Evolutionary conservation across 1,140 invertebrate genomes (phyloP).

Genomic region (Alviniconcha marisindica): DNA sequence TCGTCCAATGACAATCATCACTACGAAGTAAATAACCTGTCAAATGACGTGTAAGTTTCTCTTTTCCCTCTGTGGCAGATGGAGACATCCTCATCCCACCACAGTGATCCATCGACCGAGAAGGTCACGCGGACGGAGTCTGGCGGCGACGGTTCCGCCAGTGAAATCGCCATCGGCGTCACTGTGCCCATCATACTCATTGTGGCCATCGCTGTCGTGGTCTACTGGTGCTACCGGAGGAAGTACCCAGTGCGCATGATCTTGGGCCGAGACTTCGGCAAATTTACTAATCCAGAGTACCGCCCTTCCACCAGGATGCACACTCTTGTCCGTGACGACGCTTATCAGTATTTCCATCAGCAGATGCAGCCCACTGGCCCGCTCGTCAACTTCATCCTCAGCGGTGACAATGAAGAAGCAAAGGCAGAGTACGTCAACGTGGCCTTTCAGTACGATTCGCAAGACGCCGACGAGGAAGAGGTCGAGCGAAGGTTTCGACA

Average conservation of each 20-base stretch:
- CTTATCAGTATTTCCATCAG: conserved; percentile 43
- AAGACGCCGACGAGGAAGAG: conserved; percentile 44
- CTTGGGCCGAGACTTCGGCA: conserved; percentile 72
- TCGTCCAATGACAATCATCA: too few relatives aligned
- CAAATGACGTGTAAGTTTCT: not conserved
- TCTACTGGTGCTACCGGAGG: conserved; percentile 63
- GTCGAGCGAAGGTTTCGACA: conserved; percentile 41
- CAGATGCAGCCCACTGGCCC: conserved; percentile 17
- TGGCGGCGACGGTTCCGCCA: not conserved
- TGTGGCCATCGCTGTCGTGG: not conserved
- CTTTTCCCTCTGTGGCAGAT: too few relatives aligned
- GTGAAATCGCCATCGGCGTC: conserved; percentile 10
- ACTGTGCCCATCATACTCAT: not conserved
- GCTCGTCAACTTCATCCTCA: not conserved
- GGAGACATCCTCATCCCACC: not conserved
- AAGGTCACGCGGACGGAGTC: not conserved
- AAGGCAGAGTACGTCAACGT: conserved; percentile 4
- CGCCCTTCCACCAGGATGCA: conserved; percentile 28
- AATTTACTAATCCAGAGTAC: conserved; percentile 74
- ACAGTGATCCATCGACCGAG: not conserved
- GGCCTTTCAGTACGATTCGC: conserved; percentile 28
- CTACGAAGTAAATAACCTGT: not conserved
- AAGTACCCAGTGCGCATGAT: conserved; percentile 73
- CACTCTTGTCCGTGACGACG: conserved; percentile 53
- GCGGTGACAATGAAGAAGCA: not conserved